Evolutionary conservation across 2,888 invertebrate species (phyloP), one percentile per base, ranked within the genome.

Genomic region (Leistus spinibarbis): DNA sequence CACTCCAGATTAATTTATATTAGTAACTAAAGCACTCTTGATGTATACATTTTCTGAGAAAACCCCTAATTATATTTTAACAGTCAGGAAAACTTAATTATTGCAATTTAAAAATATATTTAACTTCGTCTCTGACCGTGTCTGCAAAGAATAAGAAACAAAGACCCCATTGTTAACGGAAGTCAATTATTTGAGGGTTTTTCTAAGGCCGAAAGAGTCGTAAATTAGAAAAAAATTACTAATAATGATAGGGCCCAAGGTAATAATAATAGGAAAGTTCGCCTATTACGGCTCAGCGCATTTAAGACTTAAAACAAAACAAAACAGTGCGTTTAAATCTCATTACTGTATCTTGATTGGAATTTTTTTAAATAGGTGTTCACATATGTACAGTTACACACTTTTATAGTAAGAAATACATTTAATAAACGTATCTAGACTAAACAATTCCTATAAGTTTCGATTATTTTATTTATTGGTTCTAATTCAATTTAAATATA

Each of bases 391-490:
- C 22, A 40, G 3, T 20, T 16, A 60, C 17, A 3, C 22, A 60
- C 22, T 20, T 60, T 20, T 16, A 60, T 60, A 60, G 7, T 20
- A n/a, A n/a, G n/a, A n/a, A n/a, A n/a, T n/a, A n/a, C n/a, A n/a
- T n/a, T n/a, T n/a, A n/a, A n/a, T n/a, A n/a, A n/a, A n/a, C n/a
- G n/a, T 60, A 13, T 57, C 10, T 57, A 60, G 7, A 3, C 22
- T 19, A 20, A 60, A 20, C 19, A 7, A n/a, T 60, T 10, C 10
- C 13, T n/a, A n/a, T 60, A 16, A 16, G 22, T 77, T 73, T 76
- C 69, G 68, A 77, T 76, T 76, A 69, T 69, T 76, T 73, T 74
- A 79, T 71, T 78, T 77, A 71, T n/a, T n/a, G n/a, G n/a, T n/a
- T n/a, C n/a, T n/a, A n/a, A n/a, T n/a, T n/a, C n/a, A n/a, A n/a